phyloP scores from a whole-genome alignment of 2,797 vertebrate species.

The Anomalospiza imberbis region DNA sequence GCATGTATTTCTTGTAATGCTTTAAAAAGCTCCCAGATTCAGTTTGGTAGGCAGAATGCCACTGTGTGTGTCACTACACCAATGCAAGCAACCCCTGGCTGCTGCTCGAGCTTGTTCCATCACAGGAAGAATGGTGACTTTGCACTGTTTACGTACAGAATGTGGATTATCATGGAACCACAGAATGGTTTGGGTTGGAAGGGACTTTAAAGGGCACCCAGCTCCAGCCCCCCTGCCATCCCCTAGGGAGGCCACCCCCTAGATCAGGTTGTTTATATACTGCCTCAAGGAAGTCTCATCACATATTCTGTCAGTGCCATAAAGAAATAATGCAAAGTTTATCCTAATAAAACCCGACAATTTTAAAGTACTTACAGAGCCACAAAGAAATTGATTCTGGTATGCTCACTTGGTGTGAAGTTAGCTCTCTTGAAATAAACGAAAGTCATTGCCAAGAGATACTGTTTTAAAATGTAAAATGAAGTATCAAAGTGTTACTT shows the following conservation, averaged over 20 bases:
- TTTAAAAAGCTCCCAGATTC: not conserved
- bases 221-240: not conserved
- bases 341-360: constrained; percentile 6
- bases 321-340: not conserved
- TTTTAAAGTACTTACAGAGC: constrained; percentile 87
- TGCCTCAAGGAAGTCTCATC: not conserved
- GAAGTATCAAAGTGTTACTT: constrained; percentile 39
- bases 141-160: not conserved
- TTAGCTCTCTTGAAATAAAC: constrained; percentile 97
- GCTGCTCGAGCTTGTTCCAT: not conserved
- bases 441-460: constrained; percentile 97
- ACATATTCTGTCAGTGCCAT: not conserved
- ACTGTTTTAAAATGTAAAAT: constrained; percentile 79
- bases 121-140: not conserved
- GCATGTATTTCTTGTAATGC: not conserved
- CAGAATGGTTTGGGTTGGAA: not conserved
- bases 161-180: not conserved
- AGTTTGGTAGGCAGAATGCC: not conserved
- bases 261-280: not conserved
- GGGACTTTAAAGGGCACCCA: not conserved
- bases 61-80: not conserved
- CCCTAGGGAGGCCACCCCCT: not conserved
- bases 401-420: constrained; percentile 86
- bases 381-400: constrained; percentile 91
- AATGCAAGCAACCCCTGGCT: not conserved